Percentiles rank a stretch among this genome's conserved stretches.
Conservation (phyloP, 1,140 invertebrate genomes). For the Macrobrachium nipponense region DNA sequence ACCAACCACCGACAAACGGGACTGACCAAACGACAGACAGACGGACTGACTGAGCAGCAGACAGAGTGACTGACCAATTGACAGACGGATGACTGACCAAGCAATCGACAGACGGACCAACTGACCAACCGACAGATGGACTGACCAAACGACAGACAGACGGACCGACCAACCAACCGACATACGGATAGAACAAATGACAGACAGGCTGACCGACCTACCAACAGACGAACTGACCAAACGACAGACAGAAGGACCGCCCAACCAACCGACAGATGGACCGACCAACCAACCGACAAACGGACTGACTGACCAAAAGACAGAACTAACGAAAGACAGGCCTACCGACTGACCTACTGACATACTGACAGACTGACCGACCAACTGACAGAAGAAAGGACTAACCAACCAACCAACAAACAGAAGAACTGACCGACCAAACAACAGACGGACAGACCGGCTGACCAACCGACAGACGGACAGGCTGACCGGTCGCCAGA, state of each 20-base stretch:
- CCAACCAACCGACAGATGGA: background rate
- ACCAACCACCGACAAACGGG: no score
- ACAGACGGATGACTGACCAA: conserved; percentile 8
- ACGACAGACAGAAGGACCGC: background rate
- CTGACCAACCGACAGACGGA: background rate
- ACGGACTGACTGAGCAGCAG: no score
- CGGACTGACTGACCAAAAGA: no score
- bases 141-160: no score
- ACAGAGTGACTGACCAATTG: no score
- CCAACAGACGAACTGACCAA: background rate
- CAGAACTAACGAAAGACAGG: background rate
- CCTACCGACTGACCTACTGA: background rate
- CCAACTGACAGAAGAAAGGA: background rate
- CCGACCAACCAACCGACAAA: background rate
- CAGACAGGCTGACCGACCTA: background rate
- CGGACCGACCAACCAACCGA: no score
- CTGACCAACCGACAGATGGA: no score
- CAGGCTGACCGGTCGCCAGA: background rate
- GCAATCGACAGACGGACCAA: background rate
- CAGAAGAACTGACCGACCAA: background rate
- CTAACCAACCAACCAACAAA: background rate
- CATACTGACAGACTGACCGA: background rate
- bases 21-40: no score
- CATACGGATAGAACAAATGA: background rate
- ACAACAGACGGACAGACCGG: background rate